Evolutionary conservation across 2,888 invertebrate genomes (phyloP).

Genomic region (Cybosia mesomella): DNA sequence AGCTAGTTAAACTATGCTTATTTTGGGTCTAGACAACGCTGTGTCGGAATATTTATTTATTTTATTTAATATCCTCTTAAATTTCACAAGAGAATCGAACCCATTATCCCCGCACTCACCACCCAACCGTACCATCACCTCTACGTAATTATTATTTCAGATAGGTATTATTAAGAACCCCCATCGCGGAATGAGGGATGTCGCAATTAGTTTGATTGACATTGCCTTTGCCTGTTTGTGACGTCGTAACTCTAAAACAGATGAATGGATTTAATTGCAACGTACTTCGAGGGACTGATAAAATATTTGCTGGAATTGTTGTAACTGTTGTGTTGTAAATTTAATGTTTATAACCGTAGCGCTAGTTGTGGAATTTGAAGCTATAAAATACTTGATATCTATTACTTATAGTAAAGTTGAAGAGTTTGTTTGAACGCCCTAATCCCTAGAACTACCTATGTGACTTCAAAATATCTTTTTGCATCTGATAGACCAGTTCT

Average conservation of each 20-base stretch:
- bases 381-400: neutral
- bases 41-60: too few relatives aligned
- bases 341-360: neutral
- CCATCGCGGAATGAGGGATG: constrained; percentile 9
- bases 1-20: too few relatives aligned
- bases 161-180: constrained; percentile 11
- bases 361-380: neutral
- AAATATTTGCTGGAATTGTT: constrained; percentile 11
- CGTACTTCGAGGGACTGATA: neutral
- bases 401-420: too few relatives aligned
- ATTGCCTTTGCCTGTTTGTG: constrained; percentile 18
- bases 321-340: neutral
- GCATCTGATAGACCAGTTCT: neutral
- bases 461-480: neutral
- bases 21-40: too few relatives aligned
- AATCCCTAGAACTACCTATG: neutral
- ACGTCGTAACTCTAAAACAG: constrained; percentile 15
- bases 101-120: neutral
- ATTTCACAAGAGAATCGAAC: neutral
- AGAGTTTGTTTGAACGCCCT: neutral
- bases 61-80: neutral
- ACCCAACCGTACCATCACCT: neutral
- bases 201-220: constrained; percentile 18
- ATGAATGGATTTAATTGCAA: constrained; percentile 16
- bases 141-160: constrained; percentile 8